Evolutionary conservation across 2,888 invertebrate genomes (phyloP).

Genomic region (Pecten maximus): DNA sequence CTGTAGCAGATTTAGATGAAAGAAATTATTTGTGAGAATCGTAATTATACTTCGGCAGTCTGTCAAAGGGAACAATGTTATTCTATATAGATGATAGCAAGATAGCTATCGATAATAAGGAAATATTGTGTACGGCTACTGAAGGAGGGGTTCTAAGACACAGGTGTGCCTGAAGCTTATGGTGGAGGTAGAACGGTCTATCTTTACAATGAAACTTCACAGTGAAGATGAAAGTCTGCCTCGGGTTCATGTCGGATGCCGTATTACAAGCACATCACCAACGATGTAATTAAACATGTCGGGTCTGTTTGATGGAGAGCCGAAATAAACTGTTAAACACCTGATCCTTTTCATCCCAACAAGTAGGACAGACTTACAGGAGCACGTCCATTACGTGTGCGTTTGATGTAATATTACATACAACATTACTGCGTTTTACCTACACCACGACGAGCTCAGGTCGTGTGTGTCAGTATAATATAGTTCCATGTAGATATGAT

Average conservation of each 20-base stretch:
- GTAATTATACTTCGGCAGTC: background rate
- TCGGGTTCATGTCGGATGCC: background rate
- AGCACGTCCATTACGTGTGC: background rate
- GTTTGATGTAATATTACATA: background rate
- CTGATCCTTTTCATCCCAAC: background rate
- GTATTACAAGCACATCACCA: background rate
- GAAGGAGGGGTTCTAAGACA: background rate
- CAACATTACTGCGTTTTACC: background rate
- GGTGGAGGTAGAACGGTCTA: background rate
- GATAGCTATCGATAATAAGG: background rate
- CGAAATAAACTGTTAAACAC: background rate
- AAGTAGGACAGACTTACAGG: conserved; percentile 10
- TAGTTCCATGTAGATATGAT: background rate
- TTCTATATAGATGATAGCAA: background rate
- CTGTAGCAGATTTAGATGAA: background rate
- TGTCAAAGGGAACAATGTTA: background rate
- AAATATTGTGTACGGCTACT: background rate
- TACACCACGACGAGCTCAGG: background rate
- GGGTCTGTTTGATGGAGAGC: conserved; percentile 13
- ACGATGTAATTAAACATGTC: background rate
- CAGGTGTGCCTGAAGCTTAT: background rate
- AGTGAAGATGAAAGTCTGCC: conserved; percentile 17
- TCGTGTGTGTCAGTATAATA: background rate
- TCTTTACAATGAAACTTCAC: conserved; percentile 17
- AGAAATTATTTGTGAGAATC: background rate